Base-by-base conservation (phyloP, 2,888 invertebrate genomes). In the Entomobrya proxima region DNA sequence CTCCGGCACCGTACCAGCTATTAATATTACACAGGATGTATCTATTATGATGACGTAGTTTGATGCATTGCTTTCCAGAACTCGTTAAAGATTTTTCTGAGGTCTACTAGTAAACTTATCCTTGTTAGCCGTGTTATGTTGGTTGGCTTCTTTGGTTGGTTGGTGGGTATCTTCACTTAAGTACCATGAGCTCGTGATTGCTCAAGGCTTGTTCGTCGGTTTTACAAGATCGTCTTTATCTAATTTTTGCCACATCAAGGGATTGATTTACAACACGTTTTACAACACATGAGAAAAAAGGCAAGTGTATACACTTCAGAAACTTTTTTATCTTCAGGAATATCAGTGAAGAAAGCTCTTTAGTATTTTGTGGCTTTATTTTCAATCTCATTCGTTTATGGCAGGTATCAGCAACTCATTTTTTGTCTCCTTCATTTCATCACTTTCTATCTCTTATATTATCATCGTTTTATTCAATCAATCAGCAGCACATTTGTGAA, bases 251-350 rank as follows among this genome's bases (percentile, higher is more conserved):
- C 77, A 76, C 77, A 84, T 77, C 77, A 76, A 77, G 77, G 67
- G 84, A 77, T 77, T 84, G 84, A 84, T 84, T 84, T 84, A 77
- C 69, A 77, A 77, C 84, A 84, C 84, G 84, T 84, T 84, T 77
- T 32, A 67, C 64, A 64, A 44, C 69, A 64, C 30, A 72, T 27
- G 47, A 72, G 47, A 18, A 50, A 44, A 50, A 79, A 27, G 24
- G 44, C 40, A 81, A 18, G 15, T 44, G 47, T 47, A 27, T 47
- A 47, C 69, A 72, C 78, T 1, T 67, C 11, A 24, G 30, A 27
- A 72, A 72, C 52, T 55, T 75, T 75, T 74, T 55, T 55, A 35
- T 75, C 37, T 37, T 35, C 55, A 24, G 37, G 9, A 21, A 21
- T 24, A 21, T 58, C 58, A 21, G 21, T n/a, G 32, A 35, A 35